Base-by-base conservation (phyloP, 35 echinoderm and acorn worm species). In the Apostichopus japonicus region DNA sequence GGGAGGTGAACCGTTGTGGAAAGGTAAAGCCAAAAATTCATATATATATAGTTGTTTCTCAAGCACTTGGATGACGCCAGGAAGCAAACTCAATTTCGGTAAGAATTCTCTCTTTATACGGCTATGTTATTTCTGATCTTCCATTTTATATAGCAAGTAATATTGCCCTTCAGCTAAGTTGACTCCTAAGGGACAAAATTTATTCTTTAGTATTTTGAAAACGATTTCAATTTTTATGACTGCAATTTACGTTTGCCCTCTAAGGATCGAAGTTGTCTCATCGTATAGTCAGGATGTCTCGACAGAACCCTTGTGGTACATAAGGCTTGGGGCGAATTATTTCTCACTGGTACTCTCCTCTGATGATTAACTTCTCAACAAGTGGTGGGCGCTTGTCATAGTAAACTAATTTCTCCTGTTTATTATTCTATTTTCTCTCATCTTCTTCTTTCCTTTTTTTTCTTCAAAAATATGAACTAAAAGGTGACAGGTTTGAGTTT, bases 211-310 rank as follows among this genome's bases (percentile, higher is more conserved):
- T 75, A 75, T 23, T 75, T 75, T 75, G 21, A 75, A 75, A 75
- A 75, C 22, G 71, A 75, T 75, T 75, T 75, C 71, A 75, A 75
- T 19, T 75, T 75, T 75, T 15, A 75, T 75, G 71, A 75, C 71
- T 75, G 71, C 71, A 75, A 75, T 75, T 75, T 75, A 19, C 71
- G 15, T 75, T 75, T 23, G 17, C 71, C 71, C 71, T 75, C 71
- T 21, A 19, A 75, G 71, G 71, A 75, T 14, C 71, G 71, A 75
- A 75, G 2, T 75, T 75, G 71, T 75, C 71, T 75, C 16, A 15
- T 5, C 15, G 71, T 19, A 75, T 75, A 14, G 71, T 75, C 71
- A 75, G 17, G 14, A 75, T 19, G 71, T 75, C 71, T 75, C 71
- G 71, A 75, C 71, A 75, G 14, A 75, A 75, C 71, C 71, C 71